phyloP scores from a whole-genome alignment of 2,113 vertebrate genomes.

The Catharus minimus region DNA sequence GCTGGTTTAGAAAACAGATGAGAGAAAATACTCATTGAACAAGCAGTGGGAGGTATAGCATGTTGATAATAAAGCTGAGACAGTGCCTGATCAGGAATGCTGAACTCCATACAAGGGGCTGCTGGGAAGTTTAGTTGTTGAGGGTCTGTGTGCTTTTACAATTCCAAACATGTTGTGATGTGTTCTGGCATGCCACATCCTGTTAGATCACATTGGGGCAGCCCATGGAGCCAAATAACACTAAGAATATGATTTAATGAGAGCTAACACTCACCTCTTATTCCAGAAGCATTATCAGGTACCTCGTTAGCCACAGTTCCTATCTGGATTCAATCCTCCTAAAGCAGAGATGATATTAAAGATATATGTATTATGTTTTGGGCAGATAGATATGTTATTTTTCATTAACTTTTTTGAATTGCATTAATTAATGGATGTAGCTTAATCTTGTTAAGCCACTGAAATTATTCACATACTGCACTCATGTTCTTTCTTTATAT shows the following conservation, averaged over 20 bases:
- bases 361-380: not conserved
- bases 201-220: constrained; percentile 14
- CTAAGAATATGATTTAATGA: constrained; percentile 37
- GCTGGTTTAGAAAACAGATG: not conserved
- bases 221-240: not conserved
- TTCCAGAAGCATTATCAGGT: not conserved
- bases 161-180: not conserved
- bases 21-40: not conserved
- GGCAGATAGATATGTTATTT: not conserved
- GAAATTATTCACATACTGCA: not conserved
- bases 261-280: not conserved
- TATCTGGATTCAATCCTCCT: not conserved
- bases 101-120: not conserved
- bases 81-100: not conserved
- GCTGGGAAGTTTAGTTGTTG: not conserved
- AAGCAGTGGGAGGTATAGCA: not conserved
- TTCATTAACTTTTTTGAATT: constrained; percentile 11
- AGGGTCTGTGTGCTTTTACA: not conserved
- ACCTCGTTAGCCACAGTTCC: not conserved
- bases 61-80: not conserved
- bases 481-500: not conserved
- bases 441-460: not conserved
- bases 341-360: not conserved
- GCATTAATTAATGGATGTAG: not conserved
- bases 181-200: constrained; percentile 34